These are phyloP conservation scores for Corythoichthys haematopterus DNA, from an alignment of 2,113 vertebrate species.

Conservation along the genomic window DNA sequence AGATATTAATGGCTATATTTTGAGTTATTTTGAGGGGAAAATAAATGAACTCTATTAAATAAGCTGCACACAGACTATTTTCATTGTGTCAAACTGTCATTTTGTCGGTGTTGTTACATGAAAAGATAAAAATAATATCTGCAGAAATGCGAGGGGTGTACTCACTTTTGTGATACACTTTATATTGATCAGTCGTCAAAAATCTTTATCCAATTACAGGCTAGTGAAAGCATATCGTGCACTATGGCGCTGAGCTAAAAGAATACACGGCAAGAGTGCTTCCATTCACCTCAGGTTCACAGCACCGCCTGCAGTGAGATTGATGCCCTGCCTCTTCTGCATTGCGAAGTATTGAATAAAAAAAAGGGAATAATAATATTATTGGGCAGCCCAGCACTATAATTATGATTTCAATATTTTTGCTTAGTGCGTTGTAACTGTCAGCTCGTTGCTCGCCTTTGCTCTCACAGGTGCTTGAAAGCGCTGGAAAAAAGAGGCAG, in stretches of 20 bases:
- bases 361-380: neutral
- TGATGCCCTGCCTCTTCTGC: slow-evolving; percentile 50
- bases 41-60: too few species aligned
- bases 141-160: too few species aligned
- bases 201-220: slow-evolving; percentile 45
- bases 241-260: slow-evolving; percentile 45
- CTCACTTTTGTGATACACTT: too few species aligned
- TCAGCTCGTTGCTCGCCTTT: neutral
- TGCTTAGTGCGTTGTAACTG: slow-evolving; percentile 6
- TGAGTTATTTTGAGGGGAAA: too few species aligned
- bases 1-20: too few species aligned
- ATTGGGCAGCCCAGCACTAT: slow-evolving; percentile 23
- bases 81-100: too few species aligned
- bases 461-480: neutral
- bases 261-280: slow-evolving; percentile 50
- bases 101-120: too few species aligned
- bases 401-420: slow-evolving; percentile 37
- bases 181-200: slow-evolving; percentile 39
- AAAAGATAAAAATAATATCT: too few species aligned
- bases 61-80: too few species aligned
- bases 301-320: slow-evolving; percentile 37
- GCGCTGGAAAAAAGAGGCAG: neutral
- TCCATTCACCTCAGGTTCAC: slow-evolving; percentile 62
- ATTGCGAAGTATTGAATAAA: slow-evolving; percentile 45
- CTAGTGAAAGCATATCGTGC: slow-evolving; percentile 48